A percentile compares a stretch with the other conserved stretches of the same genome.
Conservation (phyloP, 2,113 vertebrate genomes). For the Loxodonta africana region DNA sequence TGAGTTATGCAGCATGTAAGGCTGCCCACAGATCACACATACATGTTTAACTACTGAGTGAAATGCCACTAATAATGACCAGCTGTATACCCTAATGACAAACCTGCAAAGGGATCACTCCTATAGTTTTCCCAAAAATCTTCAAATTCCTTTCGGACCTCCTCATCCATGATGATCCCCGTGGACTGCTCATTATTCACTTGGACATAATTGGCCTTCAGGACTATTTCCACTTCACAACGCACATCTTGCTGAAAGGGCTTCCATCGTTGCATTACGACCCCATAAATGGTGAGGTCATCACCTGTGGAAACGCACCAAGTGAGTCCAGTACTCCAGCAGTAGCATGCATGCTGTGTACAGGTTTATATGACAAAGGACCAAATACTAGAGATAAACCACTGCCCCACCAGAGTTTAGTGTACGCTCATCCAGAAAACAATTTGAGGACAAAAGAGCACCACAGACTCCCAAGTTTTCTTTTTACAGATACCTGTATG, state of each 20-base stretch:
- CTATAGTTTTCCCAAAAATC: slow-evolving; percentile 94
- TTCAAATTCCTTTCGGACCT: slow-evolving; percentile 94
- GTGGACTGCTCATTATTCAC: slow-evolving; percentile 95
- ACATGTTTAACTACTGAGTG: not conserved
- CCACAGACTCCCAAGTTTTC: not conserved
- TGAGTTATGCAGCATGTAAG: not conserved
- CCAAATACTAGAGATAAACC: slow-evolving; percentile 15
- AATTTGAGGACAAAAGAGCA: not conserved
- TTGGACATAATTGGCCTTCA: slow-evolving; percentile 96
- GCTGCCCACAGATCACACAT: not conserved
- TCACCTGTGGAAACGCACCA: slow-evolving; percentile 90
- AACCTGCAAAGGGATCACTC: slow-evolving; percentile 93
- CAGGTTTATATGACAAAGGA: not conserved
- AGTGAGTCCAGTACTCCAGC: not conserved
- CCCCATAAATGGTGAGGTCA: slow-evolving; percentile 96
- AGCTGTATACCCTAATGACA: slow-evolving; percentile 67
- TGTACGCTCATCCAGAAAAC: not conserved
- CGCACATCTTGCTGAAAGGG: slow-evolving; percentile 90
- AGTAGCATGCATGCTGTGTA: not conserved
- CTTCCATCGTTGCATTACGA: slow-evolving; percentile 97
- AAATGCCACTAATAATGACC: not conserved
- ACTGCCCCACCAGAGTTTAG: not conserved
- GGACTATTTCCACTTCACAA: slow-evolving; percentile 95
- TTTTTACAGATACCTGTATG: not conserved
- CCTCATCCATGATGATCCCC: slow-evolving; percentile 90